Conservation (phyloP, 2,113 vertebrate genomes). For the Platycercus adscitus region DNA sequence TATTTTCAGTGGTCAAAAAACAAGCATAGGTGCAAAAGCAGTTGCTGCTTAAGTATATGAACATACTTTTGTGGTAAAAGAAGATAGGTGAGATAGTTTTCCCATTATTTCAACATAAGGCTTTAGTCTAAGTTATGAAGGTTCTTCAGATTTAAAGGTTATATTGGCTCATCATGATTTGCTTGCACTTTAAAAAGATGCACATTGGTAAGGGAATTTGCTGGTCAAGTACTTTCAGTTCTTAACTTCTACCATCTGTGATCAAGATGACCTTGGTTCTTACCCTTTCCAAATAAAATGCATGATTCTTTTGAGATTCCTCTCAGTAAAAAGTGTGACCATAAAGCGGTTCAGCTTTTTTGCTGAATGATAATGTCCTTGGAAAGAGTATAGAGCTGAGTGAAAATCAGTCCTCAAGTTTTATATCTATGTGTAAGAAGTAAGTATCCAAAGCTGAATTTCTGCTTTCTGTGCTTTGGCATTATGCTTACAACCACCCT, state of each 20-base stretch:
- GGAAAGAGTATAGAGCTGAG: not conserved
- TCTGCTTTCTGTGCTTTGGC: not conserved
- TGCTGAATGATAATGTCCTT: not conserved
- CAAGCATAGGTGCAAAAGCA: not conserved
- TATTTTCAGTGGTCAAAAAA: not conserved
- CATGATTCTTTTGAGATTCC: not conserved
- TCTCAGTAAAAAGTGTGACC: not conserved
- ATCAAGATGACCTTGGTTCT: slow-evolving; percentile 19
- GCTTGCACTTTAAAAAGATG: not conserved
- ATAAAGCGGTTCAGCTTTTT: not conserved
- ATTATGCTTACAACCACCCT: not conserved
- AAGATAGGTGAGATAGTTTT: not conserved
- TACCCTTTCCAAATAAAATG: slow-evolving; percentile 9
- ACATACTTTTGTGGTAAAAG: not conserved
- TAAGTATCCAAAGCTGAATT: not conserved
- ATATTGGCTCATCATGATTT: not conserved
- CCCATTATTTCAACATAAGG: not conserved
- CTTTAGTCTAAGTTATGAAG: not conserved
- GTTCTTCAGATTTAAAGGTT: not conserved
- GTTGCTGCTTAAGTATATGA: not conserved
- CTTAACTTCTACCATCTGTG: not conserved
- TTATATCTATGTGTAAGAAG: not conserved
- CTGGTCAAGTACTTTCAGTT: not conserved
- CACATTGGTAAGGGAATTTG: not conserved
- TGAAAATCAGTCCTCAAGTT: not conserved